A percentile compares a stretch with the other conserved stretches of the same genome.
These are phyloP conservation scores for Dione vanillae DNA, from an alignment of 2,888 invertebrate species.

Conservation along the genomic window DNA sequence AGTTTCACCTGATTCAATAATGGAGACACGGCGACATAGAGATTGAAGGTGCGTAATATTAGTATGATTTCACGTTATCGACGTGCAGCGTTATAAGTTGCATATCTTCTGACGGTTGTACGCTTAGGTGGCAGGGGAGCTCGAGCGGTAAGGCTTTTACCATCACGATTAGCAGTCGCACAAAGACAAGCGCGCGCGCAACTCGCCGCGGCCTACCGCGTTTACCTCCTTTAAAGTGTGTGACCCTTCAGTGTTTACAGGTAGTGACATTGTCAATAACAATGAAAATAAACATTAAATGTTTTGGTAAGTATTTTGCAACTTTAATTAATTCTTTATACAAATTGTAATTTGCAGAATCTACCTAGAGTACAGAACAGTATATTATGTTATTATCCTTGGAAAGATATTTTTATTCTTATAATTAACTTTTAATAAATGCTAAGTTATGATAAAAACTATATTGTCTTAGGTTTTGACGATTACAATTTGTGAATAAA, in stretches of 20 bases:
- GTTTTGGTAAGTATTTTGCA: constrained; percentile 66
- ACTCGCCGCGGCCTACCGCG: constrained; percentile 55
- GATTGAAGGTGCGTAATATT: background rate
- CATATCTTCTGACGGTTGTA: constrained; percentile 59
- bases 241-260: constrained; percentile 57
- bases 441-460: background rate
- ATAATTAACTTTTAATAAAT: constrained; percentile 2
- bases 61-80: constrained; percentile 23
- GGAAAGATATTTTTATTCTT: background rate
- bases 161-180: constrained; percentile 66
- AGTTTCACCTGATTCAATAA: constrained; percentile 41
- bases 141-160: constrained; percentile 55
- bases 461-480: background rate
- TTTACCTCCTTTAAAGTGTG: constrained; percentile 52
- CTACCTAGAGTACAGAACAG: background rate
- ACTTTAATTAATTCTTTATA: background rate
- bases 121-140: constrained; percentile 67
- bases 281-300: constrained; percentile 74
- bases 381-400: background rate
- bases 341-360: background rate
- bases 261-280: constrained; percentile 56
- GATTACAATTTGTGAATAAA: constrained; percentile 3
- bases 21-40: constrained; percentile 23
- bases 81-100: constrained; percentile 26
- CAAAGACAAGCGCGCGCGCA: constrained; percentile 72